Conservation (phyloP, 2,888 invertebrate genomes). For the Noctuana brunneofusca region DNA sequence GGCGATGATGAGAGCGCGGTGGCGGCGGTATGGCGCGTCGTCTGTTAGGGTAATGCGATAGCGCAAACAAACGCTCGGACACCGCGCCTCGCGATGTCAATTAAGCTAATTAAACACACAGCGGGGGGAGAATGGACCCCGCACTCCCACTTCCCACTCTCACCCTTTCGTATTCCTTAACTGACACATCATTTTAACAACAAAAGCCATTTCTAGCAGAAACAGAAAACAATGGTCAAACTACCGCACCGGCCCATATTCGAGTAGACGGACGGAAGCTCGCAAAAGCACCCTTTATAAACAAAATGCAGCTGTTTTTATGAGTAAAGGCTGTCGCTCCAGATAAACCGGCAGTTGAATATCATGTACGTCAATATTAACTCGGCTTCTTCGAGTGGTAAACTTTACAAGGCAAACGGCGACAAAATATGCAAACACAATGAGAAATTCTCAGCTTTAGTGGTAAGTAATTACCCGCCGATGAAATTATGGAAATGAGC, state of each 20-base stretch:
- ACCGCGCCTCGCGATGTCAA: constrained; percentile 81
- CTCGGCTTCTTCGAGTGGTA: constrained; percentile 52
- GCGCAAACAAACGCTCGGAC: constrained; percentile 80
- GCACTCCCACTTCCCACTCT: constrained; percentile 48
- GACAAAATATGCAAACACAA: constrained; percentile 78
- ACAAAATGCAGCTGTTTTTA: constrained; percentile 38
- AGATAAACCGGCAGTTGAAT: constrained; percentile 36
- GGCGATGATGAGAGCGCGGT: constrained; percentile 34
- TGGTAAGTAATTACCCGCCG: constrained; percentile 78
- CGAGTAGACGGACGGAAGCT: constrained; percentile 35
- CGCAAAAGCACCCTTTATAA: constrained; percentile 37
- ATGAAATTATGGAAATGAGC: constrained; percentile 83
- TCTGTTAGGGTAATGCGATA: constrained; percentile 70
- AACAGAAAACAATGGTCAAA: constrained; percentile 58
- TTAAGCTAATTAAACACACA: constrained; percentile 82
- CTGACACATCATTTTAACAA: constrained; percentile 72
- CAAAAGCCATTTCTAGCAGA: constrained; percentile 65
- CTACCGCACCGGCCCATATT: constrained; percentile 42
- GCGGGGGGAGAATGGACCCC: constrained; percentile 64
- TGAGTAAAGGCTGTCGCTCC: constrained; percentile 30
- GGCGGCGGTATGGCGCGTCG: constrained; percentile 49
- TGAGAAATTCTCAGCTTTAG: constrained; percentile 71
- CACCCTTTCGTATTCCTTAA: constrained; percentile 60
- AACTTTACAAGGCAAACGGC: constrained; percentile 68
- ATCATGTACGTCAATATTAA: constrained; percentile 48